Conservation (phyloP, 2,888 invertebrate genomes). For the Augiades crinisus region DNA sequence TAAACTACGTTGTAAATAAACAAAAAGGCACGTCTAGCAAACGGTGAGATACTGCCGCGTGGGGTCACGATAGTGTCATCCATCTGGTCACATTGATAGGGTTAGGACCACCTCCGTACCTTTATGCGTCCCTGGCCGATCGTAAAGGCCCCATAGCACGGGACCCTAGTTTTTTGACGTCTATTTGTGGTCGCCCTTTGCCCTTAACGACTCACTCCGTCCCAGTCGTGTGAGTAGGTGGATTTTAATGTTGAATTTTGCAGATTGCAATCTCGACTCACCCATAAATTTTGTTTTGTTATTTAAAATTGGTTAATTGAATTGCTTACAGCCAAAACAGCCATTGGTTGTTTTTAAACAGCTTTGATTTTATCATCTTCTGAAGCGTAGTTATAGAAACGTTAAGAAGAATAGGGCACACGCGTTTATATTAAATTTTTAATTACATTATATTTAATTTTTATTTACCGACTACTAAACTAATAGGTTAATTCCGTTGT, state of each 20-base stretch:
- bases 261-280: conserved; percentile 21
- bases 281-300: conserved; percentile 7
- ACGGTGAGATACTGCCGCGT: conserved; percentile 59
- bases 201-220: conserved; percentile 63
- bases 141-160: conserved; percentile 68
- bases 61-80: conserved; percentile 75
- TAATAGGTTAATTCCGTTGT: too few species aligned
- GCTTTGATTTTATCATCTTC: too few species aligned
- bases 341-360: too few species aligned
- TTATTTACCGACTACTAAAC: too few species aligned
- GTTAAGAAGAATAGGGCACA: too few species aligned
- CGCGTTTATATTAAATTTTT: too few species aligned
- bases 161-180: conserved; percentile 78
- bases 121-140: conserved; percentile 77
- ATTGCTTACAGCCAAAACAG: not conserved
- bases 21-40: conserved; percentile 54
- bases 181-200: conserved; percentile 76
- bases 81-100: conserved; percentile 79
- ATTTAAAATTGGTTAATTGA: conserved; percentile 11
- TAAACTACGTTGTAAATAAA: conserved; percentile 78
- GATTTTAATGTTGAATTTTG: conserved; percentile 43
- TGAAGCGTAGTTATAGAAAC: too few species aligned
- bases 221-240: conserved; percentile 41
- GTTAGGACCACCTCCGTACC: conserved; percentile 78
- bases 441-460: too few species aligned